Evolutionary conservation across 2,797 vertebrate genomes (phyloP).

Genomic region (Amazonetta brasiliensis): DNA sequence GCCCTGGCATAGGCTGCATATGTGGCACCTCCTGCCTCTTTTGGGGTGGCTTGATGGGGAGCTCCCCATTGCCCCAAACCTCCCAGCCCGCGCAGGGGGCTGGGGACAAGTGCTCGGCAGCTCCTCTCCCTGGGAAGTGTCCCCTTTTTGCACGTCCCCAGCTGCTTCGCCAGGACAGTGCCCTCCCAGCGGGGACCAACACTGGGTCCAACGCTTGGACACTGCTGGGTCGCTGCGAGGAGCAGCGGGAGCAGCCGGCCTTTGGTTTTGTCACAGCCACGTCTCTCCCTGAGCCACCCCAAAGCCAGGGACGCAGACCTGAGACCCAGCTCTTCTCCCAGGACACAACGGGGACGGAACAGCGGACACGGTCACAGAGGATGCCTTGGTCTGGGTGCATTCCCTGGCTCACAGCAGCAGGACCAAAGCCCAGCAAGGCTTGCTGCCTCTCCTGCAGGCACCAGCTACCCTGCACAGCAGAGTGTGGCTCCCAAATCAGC

Average conservation of each 20-base stretch:
- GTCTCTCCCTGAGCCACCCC: not conserved
- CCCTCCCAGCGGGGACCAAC: accelerated
- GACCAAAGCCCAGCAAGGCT: not conserved
- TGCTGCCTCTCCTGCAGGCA: not conserved
- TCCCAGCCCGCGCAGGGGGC: accelerated
- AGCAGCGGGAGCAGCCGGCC: not conserved
- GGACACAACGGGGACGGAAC: not conserved
- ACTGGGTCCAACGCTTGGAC: not conserved
- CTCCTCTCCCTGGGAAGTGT: not conserved
- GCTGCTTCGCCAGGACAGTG: accelerated
- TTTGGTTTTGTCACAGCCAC: accelerated
- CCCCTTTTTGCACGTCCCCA: not conserved
- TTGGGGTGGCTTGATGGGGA: not conserved
- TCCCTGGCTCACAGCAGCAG: not conserved
- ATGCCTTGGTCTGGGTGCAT: not conserved
- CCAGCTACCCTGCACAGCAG: not conserved
- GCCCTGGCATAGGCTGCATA: not conserved
- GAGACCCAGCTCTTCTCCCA: not conserved
- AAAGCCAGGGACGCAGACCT: accelerated
- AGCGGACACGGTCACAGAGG: accelerated
- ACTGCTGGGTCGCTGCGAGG: not conserved
- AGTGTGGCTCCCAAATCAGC: not conserved
- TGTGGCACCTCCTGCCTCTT: not conserved
- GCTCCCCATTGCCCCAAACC: not conserved
- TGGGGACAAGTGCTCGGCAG: not conserved